Conservation (phyloP, 2,113 vertebrate genomes). For the Dicrurus megarhynchus region DNA sequence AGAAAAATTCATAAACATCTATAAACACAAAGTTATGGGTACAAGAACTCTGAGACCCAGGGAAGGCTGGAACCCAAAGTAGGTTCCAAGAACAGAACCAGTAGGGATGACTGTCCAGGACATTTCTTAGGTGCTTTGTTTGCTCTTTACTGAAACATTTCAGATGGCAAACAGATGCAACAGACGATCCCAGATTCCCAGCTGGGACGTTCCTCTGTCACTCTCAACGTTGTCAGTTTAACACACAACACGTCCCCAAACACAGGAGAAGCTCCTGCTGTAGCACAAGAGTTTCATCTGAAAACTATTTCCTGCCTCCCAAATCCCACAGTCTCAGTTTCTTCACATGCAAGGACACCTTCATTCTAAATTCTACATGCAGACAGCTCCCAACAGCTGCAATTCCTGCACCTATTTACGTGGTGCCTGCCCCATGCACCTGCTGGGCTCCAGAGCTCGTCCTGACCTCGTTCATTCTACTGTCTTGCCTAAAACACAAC, state of each 20-base stretch:
- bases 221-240: fast-evolving
- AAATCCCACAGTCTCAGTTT: not conserved
- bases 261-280: not conserved
- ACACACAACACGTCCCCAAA: not conserved
- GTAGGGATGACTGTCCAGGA: too few relatives aligned
- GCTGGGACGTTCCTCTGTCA: not conserved
- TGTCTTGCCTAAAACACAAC: not conserved
- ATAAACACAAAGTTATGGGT: not conserved
- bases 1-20: fast-evolving
- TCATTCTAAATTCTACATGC: too few relatives aligned
- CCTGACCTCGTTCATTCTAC: not conserved
- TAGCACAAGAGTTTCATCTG: not conserved
- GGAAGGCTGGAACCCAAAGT: not conserved
- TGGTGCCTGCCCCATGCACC: not conserved
- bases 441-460: not conserved
- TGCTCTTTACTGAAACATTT: not conserved
- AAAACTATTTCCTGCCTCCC: not conserved
- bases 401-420: not conserved
- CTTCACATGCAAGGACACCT: not conserved
- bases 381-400: not conserved
- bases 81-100: fast-evolving
- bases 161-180: fast-evolving
- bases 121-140: not conserved
- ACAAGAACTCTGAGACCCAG: not conserved
- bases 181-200: not conserved